These are phyloP conservation scores for Spodoptera exigua DNA, from an alignment of 2,888 invertebrate species.

Conservation along the genomic window DNA sequence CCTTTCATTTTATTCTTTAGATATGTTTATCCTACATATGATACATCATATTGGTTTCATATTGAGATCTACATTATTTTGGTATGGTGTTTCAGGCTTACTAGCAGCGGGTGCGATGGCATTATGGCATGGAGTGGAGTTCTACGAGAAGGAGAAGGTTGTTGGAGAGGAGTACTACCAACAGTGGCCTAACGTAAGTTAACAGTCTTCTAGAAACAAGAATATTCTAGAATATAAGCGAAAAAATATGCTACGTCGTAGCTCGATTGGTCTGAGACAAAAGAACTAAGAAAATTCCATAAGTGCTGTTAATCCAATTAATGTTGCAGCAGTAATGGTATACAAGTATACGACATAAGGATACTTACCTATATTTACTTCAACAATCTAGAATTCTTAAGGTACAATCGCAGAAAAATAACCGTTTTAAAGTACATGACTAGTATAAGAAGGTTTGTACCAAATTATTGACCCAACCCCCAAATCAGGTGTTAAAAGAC, in stretches of 20 bases:
- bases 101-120: slow-evolving; percentile 98
- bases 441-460: slow-evolving; percentile 25
- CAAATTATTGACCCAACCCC: slow-evolving; percentile 51
- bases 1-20: no score
- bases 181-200: slow-evolving; percentile 96
- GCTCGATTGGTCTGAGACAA: no score
- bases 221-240: neutral
- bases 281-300: no score
- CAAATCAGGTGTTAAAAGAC: slow-evolving; percentile 91
- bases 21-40: no score
- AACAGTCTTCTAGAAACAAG: neutral
- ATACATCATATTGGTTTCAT: no score
- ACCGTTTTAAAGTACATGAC: neutral
- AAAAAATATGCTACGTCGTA: neutral
- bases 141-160: slow-evolving; percentile 97
- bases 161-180: slow-evolving; percentile 97
- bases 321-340: no score
- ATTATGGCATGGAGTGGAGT: slow-evolving; percentile 98
- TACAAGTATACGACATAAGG: no score
- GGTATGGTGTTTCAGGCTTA: slow-evolving; percentile 90
- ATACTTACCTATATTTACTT: no score
- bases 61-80: neutral
- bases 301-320: no score
- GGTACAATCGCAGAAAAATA: neutral
- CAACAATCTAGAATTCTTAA: no score